A percentile compares a stretch with the other conserved stretches of the same genome.
Evolutionary conservation across 2,113 vertebrate species (phyloP).

Genomic region (Rhegmatorhina hoffmannsi): DNA sequence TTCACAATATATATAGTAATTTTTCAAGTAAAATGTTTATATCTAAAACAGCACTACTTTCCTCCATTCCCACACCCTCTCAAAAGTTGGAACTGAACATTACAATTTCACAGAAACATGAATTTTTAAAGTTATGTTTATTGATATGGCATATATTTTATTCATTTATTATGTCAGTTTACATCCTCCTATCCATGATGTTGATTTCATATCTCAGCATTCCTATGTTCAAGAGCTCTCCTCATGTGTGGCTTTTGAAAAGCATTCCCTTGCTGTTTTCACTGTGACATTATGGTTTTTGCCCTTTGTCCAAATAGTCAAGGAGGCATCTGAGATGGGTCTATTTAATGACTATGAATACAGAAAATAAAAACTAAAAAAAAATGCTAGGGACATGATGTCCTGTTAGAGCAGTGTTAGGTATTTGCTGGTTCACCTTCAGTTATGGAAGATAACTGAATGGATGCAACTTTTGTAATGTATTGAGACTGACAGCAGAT

Average conservation of each 20-base stretch:
- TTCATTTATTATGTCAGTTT: not conserved
- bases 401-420: not conserved
- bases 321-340: not conserved
- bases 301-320: not conserved
- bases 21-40: not conserved
- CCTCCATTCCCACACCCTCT: not conserved
- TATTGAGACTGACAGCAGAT: not conserved
- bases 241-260: not conserved
- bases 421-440: not conserved
- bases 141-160: not conserved
- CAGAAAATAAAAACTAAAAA: not conserved
- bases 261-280: not conserved
- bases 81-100: not conserved
- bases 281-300: not conserved
- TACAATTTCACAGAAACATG: not conserved
- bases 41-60: not conserved
- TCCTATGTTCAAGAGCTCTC: not conserved
- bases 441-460: conserved; percentile 20
- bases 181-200: not conserved
- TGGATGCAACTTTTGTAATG: not conserved
- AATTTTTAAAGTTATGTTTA: not conserved
- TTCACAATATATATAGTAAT: not conserved
- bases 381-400: not conserved
- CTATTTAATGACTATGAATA: conserved; percentile 6
- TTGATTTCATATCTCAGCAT: not conserved